Base-by-base conservation (phyloP, 2,113 vertebrate species). In the Larimichthys crocea region DNA sequence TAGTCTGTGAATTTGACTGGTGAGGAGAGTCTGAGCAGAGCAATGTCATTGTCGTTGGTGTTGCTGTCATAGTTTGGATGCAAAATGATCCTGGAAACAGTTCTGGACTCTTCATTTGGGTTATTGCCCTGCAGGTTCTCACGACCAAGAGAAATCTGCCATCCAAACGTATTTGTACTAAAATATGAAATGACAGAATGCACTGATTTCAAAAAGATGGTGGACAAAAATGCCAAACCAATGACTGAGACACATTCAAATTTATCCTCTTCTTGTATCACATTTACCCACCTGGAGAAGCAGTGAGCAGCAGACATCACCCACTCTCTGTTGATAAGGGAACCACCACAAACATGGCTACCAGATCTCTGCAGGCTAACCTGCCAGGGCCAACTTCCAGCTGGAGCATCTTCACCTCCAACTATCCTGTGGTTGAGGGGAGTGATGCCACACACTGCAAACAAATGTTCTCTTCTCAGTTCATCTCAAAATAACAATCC, bases 361-460 rank as follows among this genome's bases (percentile, higher is more conserved):
- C 73, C 78, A 10, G 16, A n/a, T 1, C 19, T 14, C 14, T 86
- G 79, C 63, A 95, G 80, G 55, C 94, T 95, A 52, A 76, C 91
- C 55, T 95, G 94, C 95, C 94, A 96, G 0, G 94, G 94, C 94
- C 94, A 95, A 67, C 82, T 55, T 16, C 93, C 91, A 0, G 31
- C 53, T n/a, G 29, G 74, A 0, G 93, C 85, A 2, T 92, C 76
- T 2, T 90, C 73, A 20, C 95, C 94, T 26, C 95, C 95, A 60
- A 95, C 73, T 63, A 95, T 94, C 59, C 90, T 92, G 73, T 56
- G 57, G 79, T 76, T 84, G 59, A 89, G 5, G n/a, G 84, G 80
- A 49, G 74, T 15, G 1, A 3, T 88, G 10, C 94, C 94, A n/a
- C 52, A 53, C 52, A 53, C 52, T 53, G 52, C 20, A 53, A 53